Base-by-base conservation (phyloP, 1,140 invertebrate genomes). In the Drosophila melanogaster region DNA sequence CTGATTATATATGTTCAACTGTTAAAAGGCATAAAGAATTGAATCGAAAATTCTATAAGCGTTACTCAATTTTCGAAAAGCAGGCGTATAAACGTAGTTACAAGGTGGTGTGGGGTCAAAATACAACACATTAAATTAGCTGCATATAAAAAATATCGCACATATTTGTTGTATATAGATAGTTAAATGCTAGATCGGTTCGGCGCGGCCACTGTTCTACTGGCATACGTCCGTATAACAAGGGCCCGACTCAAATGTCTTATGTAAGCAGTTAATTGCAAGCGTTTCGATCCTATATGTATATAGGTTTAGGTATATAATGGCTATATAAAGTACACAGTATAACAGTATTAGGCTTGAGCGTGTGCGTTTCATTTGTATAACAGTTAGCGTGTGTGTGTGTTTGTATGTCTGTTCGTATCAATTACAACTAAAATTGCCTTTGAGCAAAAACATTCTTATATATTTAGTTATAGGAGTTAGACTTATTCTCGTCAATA, bases 101-200 rank as follows among this genome's bases (percentile, higher is more conserved):
- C 12, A 57, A 33, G 11, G 6, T 30, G 46, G 46, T 30, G 47
- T 57, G 40, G 33, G 35, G 35, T 61, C 55, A 35, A 61, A 66
- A 40, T 65, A 61, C 56, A 61, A 66, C 57, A 66, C 44, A 41
- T 38, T 66, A 66, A 35, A 62, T 76, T 53, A 66, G 72, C 72
- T 46, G 78, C 56, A 72, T 81, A 84, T 73, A 85, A 85, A 84
- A 84, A 85, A 84, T 84, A 83, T 79, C 76, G 79, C 71, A 74
- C 58, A 58, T 62, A 35, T 43, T 65, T 61, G 15, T 53, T 46
- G 17, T 58, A 22, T 58, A 22, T 43, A 62, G 26, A 43, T 62
- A 26, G 38, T 43, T 67, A 64, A 67, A 64, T 67, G 64, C 64
- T 67, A 67, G 46, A 64, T 37, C 59, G 30, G 22, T 43, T 66